Conservation (phyloP, 2,888 invertebrate genomes). For the Drosophila cyrtoloma region DNA sequence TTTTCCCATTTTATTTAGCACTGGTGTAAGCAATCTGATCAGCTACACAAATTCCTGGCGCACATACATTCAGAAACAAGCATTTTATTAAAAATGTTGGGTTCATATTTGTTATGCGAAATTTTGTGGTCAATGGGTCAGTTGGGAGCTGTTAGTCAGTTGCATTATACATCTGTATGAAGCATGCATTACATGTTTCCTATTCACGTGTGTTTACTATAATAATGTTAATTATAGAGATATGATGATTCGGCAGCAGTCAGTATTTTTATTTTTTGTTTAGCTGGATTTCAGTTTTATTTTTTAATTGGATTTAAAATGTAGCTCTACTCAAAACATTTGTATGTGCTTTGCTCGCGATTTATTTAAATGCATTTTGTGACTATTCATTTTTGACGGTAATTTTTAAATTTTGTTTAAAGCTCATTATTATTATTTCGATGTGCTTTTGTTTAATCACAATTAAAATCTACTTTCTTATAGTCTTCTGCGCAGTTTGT, state of each 20-base stretch:
- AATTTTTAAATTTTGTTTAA: neutral
- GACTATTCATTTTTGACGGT: neutral
- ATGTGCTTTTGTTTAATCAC: constrained; percentile 3
- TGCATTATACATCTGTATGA: constrained; percentile 4
- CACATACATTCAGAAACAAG: neutral
- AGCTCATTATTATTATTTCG: no score
- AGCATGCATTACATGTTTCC: constrained; percentile 16
- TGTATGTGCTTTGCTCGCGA: neutral
- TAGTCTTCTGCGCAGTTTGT: constrained; percentile 4
- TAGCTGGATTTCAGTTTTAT: neutral
- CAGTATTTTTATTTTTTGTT: neutral
- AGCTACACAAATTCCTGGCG: constrained; percentile 13
- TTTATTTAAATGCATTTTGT: constrained; percentile 4
- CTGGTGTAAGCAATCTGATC: constrained; percentile 38
- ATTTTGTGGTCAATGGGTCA: constrained; percentile 14
- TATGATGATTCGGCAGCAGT: constrained; percentile 8
- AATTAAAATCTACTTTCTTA: neutral
- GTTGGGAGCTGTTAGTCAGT: constrained; percentile 28
- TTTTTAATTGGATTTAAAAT: neutral
- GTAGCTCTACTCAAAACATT: neutral
- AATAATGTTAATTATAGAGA: constrained; percentile 55
- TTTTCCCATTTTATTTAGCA: constrained; percentile 53
- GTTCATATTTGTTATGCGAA: constrained; percentile 9
- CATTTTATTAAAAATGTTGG: constrained; percentile 7
- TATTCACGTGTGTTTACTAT: constrained; percentile 48